phyloP scores from a whole-genome alignment of 2,113 vertebrate genomes.

The Abramis brama region DNA sequence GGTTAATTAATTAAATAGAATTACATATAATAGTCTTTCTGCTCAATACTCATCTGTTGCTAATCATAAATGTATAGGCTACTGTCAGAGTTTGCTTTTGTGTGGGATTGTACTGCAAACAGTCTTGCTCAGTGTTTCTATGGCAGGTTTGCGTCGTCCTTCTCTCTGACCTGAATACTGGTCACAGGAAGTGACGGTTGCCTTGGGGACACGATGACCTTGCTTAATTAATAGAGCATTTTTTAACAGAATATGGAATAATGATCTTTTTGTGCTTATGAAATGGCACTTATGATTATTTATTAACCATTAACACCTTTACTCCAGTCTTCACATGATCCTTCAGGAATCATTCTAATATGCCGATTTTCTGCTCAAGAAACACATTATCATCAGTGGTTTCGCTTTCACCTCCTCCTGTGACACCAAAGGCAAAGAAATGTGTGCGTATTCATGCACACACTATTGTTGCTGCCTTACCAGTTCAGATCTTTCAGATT shows the following conservation, averaged over 20 bases:
- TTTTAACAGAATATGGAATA: not conserved
- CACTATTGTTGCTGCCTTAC: conserved; percentile 20
- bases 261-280: no score
- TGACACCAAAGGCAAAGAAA: not conserved
- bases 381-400: not conserved
- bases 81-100: not conserved
- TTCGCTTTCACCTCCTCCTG: not conserved
- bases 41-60: not conserved
- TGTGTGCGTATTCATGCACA: not conserved
- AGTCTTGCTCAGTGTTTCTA: not conserved
- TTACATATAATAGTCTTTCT: not conserved
- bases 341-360: no score
- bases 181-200: conserved; percentile 2
- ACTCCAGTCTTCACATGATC: no score
- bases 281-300: no score
- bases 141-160: not conserved
- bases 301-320: no score
- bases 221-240: not conserved
- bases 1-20: not conserved
- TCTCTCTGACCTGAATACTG: not conserved
- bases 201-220: not conserved
- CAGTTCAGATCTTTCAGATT: conserved; percentile 24
- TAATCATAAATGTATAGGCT: not conserved
- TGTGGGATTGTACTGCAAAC: not conserved
- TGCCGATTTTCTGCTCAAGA: no score